Conservation (phyloP, 2,888 invertebrate genomes). For the Penaeus monodon region DNA sequence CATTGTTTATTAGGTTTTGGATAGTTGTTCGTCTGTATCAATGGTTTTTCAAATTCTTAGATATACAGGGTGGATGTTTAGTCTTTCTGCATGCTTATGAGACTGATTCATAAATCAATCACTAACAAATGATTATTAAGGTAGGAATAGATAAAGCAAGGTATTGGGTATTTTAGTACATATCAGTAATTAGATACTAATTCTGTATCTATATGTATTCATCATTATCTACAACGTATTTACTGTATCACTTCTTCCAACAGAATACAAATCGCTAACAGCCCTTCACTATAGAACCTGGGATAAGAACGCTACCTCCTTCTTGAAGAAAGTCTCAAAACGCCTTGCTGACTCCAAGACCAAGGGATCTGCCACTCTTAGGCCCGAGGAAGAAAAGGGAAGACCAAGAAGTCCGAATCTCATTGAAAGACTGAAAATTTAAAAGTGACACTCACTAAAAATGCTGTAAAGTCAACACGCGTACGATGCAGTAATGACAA, state of each 20-base stretch:
- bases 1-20: too few species aligned
- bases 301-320: conserved; percentile 52
- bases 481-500: conserved; percentile 9
- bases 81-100: too few species aligned
- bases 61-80: too few species aligned
- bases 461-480: neutral
- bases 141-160: too few species aligned
- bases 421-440: conserved; percentile 48
- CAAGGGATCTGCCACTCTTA: conserved; percentile 1
- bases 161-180: too few species aligned
- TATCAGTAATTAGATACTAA: neutral
- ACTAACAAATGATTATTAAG: too few species aligned
- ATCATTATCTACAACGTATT: neutral
- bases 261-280: conserved; percentile 60
- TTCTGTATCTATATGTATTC: neutral
- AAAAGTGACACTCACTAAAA: neutral
- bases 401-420: conserved; percentile 52
- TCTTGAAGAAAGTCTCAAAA: conserved; percentile 57
- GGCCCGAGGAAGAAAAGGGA: conserved; percentile 49
- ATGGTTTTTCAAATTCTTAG: too few species aligned
- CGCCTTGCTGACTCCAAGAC: conserved; percentile 41
- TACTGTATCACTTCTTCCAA: neutral
- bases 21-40: too few species aligned
- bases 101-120: too few species aligned
- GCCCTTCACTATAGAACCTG: conserved; percentile 49